A percentile compares a stretch with the other conserved stretches of the same genome.
Conservation (phyloP, 1,140 invertebrate genomes). For the Pectinophora gossypiella region DNA sequence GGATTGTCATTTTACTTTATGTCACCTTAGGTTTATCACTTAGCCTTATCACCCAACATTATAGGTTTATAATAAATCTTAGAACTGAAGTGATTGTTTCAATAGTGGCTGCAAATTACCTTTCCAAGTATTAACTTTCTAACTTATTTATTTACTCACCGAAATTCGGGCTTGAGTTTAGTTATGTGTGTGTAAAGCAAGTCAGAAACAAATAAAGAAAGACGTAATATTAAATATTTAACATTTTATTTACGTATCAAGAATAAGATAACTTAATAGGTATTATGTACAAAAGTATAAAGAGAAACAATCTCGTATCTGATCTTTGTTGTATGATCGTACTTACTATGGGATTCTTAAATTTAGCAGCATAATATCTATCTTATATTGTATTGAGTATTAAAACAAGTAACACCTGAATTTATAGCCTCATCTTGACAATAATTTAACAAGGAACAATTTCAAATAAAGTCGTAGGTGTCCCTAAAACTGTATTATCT, state of each 20-base stretch:
- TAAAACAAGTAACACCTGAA: background rate
- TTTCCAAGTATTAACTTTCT: too few species aligned
- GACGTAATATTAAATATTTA: background rate
- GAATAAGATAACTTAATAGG: conserved; percentile 31
- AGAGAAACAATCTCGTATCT: conserved; percentile 17
- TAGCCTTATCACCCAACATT: too few species aligned
- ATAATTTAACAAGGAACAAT: background rate
- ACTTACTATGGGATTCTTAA: background rate
- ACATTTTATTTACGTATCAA: conserved; percentile 8
- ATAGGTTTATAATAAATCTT: too few species aligned
- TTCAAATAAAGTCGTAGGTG: too few species aligned
- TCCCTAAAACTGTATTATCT: too few species aligned
- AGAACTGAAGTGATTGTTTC: too few species aligned
- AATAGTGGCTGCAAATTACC: too few species aligned
- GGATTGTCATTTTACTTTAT: too few species aligned
- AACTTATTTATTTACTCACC: too few species aligned
- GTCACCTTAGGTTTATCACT: too few species aligned
- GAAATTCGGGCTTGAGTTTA: too few species aligned
- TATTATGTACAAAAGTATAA: conserved; percentile 50
- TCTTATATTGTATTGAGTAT: background rate
- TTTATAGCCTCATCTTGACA: background rate
- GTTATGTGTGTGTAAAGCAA: background rate
- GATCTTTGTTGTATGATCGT: background rate
- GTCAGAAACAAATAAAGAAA: background rate
- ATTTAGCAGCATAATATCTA: background rate